Base-by-base conservation (phyloP, 1,140 invertebrate species). In the Panulirus ornatus region DNA sequence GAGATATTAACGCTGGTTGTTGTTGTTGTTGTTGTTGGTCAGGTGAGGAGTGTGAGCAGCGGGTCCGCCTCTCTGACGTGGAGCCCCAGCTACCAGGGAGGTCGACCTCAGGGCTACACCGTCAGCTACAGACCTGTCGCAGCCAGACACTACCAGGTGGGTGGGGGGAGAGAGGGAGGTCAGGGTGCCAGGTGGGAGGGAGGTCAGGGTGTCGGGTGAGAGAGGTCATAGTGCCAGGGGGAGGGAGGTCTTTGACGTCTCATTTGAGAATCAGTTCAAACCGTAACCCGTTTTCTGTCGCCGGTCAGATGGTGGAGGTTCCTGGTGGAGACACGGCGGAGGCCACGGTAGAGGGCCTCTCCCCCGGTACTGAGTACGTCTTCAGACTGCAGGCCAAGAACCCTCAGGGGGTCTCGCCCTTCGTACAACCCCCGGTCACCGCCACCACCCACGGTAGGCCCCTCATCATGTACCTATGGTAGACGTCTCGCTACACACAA, bases 1-100 rank as follows among this genome's bases (percentile, higher is more conserved):
- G 51, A 11, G 9, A 11, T 22, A 54, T 9, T 30, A 19, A 70
- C 9, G 5, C 66, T 6, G 30, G 5, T 40, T n/a, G n/a, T n/a
- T n/a, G n/a, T n/a, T n/a, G n/a, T n/a, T n/a, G n/a, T n/a, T n/a
- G n/a, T 27, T 38, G 34, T n/a, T 92, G 93, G 98, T 30, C 95
- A 95, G 91, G 95, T 97, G 79, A 94, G 96, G 38, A 99, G 99
- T 94, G 95, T 97, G 0, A 98, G 98, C 1, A 97, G 98, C 93
- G 97, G 98, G 93, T 96, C 97, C 0, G 96, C 98, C 2, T 96
- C 96, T 0, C 93, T 99, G 30, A 94, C 95, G 51, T 99, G 99
- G 98, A 96, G 96, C 54, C 97, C 98, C 19, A 98, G 98, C 2
- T 99, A 99, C 94, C 97, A 99, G 94, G 99, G 99, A 0, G 99